Evolutionary conservation across 2,888 invertebrate species (phyloP).

Genomic region (Bibio marci): DNA sequence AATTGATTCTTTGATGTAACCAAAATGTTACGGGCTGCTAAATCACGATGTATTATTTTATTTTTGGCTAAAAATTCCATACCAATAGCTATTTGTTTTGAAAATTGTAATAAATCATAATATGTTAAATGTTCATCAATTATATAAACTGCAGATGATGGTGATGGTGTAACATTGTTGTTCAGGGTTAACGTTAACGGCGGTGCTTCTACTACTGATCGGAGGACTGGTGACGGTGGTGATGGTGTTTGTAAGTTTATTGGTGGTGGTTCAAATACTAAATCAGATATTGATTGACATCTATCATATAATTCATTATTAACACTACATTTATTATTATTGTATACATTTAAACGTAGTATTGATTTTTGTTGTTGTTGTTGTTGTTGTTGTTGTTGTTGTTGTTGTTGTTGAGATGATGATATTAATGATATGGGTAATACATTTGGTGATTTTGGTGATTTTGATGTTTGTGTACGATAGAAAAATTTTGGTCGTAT

Average conservation of each 20-base stretch:
- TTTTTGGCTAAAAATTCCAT: conserved; percentile 74
- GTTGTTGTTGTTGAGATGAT: too few species aligned
- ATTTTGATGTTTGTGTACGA: too few species aligned
- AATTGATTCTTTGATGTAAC: conserved; percentile 56
- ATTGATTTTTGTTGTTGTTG: too few species aligned
- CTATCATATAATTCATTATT: too few species aligned
- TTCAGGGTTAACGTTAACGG: conserved; percentile 1
- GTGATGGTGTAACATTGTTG: not conserved
- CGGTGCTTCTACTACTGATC: not conserved
- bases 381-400: too few species aligned
- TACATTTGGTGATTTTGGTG: too few species aligned
- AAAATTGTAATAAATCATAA: conserved; percentile 48
- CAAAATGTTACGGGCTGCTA: conserved; percentile 72
- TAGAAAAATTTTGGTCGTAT: too few species aligned
- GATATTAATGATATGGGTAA: too few species aligned
- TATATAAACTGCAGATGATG: not conserved
- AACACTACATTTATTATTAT: too few species aligned
- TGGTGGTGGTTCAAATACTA: too few species aligned
- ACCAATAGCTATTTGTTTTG: conserved; percentile 65
- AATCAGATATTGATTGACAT: too few species aligned
- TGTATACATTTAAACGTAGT: too few species aligned
- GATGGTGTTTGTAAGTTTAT: not conserved
- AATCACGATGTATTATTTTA: conserved; percentile 69
- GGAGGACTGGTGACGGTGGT: not conserved
- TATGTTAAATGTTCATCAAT: conserved; percentile 14